These are phyloP conservation scores for Lycophotia porphyrea DNA, from an alignment of 2,888 invertebrate species.

Conservation along the genomic window DNA sequence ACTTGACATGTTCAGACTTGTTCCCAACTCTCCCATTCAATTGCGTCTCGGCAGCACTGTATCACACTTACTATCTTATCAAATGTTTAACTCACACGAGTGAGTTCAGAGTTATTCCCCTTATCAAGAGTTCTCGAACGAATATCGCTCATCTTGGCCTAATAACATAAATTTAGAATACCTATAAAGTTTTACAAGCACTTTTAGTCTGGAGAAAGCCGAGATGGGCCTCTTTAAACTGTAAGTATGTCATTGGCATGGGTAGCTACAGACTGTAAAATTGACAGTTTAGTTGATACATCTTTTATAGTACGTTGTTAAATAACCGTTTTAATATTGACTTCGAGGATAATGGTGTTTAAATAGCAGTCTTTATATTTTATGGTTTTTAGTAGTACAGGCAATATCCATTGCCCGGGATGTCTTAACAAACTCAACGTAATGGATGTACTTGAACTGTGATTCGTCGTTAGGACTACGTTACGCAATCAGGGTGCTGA, in stretches of 20 bases:
- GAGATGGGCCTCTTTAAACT: slow-evolving; percentile 7
- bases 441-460: not conserved
- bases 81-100: slow-evolving; percentile 47
- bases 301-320: slow-evolving; percentile 17
- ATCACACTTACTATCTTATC: slow-evolving; percentile 56
- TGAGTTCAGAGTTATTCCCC: slow-evolving; percentile 44
- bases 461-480: not conserved
- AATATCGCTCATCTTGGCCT: slow-evolving; percentile 32
- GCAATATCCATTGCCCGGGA: not conserved
- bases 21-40: slow-evolving; percentile 46
- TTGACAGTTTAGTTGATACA: slow-evolving; percentile 32
- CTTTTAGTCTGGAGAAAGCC: slow-evolving; percentile 22
- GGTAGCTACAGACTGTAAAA: slow-evolving; percentile 28
- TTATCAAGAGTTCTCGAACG: slow-evolving; percentile 58
- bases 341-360: slow-evolving; percentile 11
- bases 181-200: slow-evolving; percentile 43
- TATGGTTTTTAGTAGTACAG: not conserved
- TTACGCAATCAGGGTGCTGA: not conserved
- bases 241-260: slow-evolving; percentile 41
- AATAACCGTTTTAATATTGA: slow-evolving; percentile 17
- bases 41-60: slow-evolving; percentile 51
- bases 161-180: slow-evolving; percentile 26
- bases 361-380: slow-evolving; percentile 45
- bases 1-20: slow-evolving; percentile 40
- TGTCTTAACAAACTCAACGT: not conserved